Conservation (phyloP, 2,888 invertebrate genomes). For the Apotomis turbidana region DNA sequence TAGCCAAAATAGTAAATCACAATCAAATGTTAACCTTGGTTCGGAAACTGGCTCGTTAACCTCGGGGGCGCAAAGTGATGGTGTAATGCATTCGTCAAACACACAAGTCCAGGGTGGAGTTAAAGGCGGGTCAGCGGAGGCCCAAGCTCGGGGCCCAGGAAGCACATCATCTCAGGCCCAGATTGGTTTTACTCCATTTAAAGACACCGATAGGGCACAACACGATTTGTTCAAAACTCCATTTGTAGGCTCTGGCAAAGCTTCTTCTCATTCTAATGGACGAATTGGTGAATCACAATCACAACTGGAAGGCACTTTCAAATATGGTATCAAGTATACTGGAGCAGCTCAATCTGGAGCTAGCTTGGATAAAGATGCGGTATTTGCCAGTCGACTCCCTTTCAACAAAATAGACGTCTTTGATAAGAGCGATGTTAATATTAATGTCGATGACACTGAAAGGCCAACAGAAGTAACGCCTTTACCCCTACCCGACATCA, state of each 20-base stretch:
- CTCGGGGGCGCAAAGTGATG: constrained; percentile 90
- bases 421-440: constrained; percentile 72
- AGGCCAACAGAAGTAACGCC: constrained; percentile 45
- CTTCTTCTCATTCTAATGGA: constrained; percentile 90
- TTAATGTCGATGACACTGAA: constrained; percentile 60
- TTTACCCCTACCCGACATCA: constrained; percentile 31
- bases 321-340: constrained; percentile 89
- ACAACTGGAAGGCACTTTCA: constrained; percentile 91
- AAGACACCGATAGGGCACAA: constrained; percentile 82
- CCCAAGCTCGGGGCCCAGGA: constrained; percentile 92
- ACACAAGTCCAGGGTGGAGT: constrained; percentile 91
- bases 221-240: constrained; percentile 80
- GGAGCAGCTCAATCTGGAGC: constrained; percentile 94
- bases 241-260: constrained; percentile 90
- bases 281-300: constrained; percentile 91
- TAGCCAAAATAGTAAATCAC: constrained; percentile 89
- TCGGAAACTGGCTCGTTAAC: constrained; percentile 90
- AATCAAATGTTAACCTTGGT: constrained; percentile 90
- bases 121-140: constrained; percentile 93
- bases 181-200: constrained; percentile 92
- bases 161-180: constrained; percentile 95
- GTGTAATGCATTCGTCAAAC: constrained; percentile 89
- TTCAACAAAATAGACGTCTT: constrained; percentile 77
- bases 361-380: constrained; percentile 85
- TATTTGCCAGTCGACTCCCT: constrained; percentile 70